These are phyloP conservation scores for Dendrocincla fuliginosa DNA, from an alignment of 2,797 vertebrate genomes.

Conservation along the genomic window DNA sequence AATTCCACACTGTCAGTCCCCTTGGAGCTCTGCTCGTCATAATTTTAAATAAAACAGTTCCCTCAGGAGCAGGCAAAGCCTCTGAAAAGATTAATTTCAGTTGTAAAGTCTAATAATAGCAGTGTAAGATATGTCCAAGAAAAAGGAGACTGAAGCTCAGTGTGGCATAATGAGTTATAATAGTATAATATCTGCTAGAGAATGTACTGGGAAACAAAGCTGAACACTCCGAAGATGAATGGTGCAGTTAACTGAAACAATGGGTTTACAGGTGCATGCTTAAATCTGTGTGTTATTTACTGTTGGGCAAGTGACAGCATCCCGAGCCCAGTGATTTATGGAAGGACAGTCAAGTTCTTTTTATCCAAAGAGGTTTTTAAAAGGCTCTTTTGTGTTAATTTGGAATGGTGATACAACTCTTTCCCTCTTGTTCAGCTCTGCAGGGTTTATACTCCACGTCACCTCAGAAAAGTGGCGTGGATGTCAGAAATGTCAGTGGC, in stretches of 20 bases:
- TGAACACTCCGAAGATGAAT: background rate
- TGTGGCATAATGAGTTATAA: background rate
- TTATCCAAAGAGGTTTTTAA: background rate
- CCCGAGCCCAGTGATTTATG: background rate
- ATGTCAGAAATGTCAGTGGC: background rate
- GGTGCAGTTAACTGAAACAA: background rate
- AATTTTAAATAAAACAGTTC: constrained; percentile 21
- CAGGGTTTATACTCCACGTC: background rate
- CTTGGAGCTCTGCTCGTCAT: background rate
- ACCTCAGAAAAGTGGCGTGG: background rate
- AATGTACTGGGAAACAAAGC: background rate
- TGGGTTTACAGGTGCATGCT: background rate
- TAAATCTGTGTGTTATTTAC: background rate
- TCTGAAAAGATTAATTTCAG: constrained; percentile 39
- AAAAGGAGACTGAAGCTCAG: background rate
- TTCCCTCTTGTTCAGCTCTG: background rate
- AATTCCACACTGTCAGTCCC: background rate
- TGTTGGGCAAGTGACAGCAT: background rate
- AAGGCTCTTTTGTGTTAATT: background rate
- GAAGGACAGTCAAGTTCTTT: background rate
- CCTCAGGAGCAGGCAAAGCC: background rate
- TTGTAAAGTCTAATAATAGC: constrained; percentile 45
- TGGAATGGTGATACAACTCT: background rate
- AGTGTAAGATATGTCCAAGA: background rate
- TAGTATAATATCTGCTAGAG: background rate